Base-by-base conservation (phyloP, 2,888 invertebrate species). In the Zhuqinia jingwanae region DNA sequence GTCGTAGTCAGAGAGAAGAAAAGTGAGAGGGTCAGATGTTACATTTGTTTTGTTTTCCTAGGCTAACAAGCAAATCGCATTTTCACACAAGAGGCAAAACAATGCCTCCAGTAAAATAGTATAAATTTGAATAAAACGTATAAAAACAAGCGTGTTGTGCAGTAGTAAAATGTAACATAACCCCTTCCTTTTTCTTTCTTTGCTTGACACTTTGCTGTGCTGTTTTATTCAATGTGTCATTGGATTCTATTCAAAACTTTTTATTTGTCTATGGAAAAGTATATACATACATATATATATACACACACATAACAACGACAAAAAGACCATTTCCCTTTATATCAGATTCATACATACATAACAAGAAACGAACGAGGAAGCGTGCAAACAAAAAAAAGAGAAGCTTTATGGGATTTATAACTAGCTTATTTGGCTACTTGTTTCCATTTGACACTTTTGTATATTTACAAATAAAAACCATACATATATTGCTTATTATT, bases 31-130 rank as follows among this genome's bases (percentile, higher is more conserved):
- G 85, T 85, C 85, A 85, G 85, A 85, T 85, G 85, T 73, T 85
- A 79, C 73, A 79, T 73, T 78, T 85, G 85, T 85, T 85, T 79
- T 85, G 85, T 79, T 79, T 85, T 85, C 73, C 63, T 79, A 58
- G 85, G 73, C 70, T 85, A 85, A 85, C 85, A 85, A 85, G 85
- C 79, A 85, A 85, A 85, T 85, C 85, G 85, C 85, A 85, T 85
- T 85, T 85, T 85, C 85, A 85, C 85, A 85, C 85, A 85, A 79
- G 73, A 85, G 79, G 79, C 85, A 85, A 85, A 85, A 85, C 85
- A 85, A 85, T 79, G 73, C 78, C 70, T 30, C 36, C 68, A 60
- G 65, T 42, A 60, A 36, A 22, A 25, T 65, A 47, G 65, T 36
- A 79, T 78, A 47, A 85, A 85, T 85, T 85, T 79, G 85, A 85